Evolutionary conservation across 1,140 invertebrate species (phyloP).

Genomic region (Cotesia typhae): DNA sequence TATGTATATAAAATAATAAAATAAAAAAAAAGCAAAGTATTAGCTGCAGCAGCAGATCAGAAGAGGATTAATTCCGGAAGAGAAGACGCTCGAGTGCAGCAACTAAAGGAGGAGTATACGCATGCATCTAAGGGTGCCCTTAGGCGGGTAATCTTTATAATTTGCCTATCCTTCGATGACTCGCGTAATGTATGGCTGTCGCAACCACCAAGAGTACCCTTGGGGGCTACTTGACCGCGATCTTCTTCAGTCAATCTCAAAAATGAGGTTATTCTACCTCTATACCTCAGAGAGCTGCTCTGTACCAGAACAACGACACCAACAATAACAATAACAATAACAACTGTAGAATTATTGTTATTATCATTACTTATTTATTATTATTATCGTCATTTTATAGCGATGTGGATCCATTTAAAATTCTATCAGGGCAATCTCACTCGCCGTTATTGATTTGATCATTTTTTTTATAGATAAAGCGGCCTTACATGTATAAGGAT

Average conservation of each 20-base stretch:
- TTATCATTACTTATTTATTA: no score
- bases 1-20: neutral
- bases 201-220: slow-evolving; percentile 36
- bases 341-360: neutral
- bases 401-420: no score
- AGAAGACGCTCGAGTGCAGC: neutral
- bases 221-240: slow-evolving; percentile 20
- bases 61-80: slow-evolving; percentile 24
- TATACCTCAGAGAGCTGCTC: neutral
- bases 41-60: neutral
- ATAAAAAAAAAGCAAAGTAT: neutral
- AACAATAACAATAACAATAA: slow-evolving; percentile 10
- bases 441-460: slow-evolving; percentile 4
- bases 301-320: slow-evolving; percentile 8
- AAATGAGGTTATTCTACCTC: slow-evolving; percentile 12
- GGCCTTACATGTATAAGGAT: neutral
- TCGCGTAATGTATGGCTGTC: slow-evolving; percentile 46
- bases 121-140: slow-evolving; percentile 18
- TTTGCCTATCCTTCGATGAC: slow-evolving; percentile 46
- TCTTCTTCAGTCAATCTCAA: slow-evolving; percentile 19
- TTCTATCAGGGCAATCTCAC: neutral
- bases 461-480: no score
- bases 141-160: slow-evolving; percentile 44
- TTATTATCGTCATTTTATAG: no score
- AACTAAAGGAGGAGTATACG: slow-evolving; percentile 2